Percentiles rank a stretch among this genome's conserved stretches.
These are phyloP conservation scores for Helobdella robusta DNA, from an alignment of 2,888 invertebrate species.

Conservation along the genomic window DNA sequence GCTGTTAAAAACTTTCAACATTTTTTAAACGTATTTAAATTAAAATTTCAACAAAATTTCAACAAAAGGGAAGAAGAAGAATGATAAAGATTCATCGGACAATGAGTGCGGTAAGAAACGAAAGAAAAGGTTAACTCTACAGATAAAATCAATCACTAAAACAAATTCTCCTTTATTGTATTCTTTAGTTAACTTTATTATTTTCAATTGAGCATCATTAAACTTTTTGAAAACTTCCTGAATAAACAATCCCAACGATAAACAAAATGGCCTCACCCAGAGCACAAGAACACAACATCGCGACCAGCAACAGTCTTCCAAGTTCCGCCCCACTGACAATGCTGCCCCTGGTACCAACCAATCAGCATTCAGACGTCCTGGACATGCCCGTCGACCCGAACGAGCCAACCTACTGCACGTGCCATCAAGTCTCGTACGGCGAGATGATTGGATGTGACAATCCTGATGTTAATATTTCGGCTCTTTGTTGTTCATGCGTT, in stretches of 20 bases:
- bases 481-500: background rate
- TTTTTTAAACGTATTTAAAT: background rate
- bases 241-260: background rate
- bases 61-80: constrained; percentile 42
- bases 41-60: background rate
- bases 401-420: constrained; percentile 94
- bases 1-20: no score
- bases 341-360: constrained; percentile 40
- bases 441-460: constrained; percentile 97
- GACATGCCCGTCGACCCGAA: constrained; percentile 71
- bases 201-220: background rate
- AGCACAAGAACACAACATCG: background rate
- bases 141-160: no score
- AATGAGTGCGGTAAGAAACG: constrained; percentile 47
- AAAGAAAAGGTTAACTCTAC: constrained; percentile 40
- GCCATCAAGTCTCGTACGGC: constrained; percentile 85
- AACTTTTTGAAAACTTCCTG: background rate
- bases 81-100: constrained; percentile 46
- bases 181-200: no score
- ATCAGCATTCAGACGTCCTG: constrained; percentile 57
- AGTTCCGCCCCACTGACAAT: constrained; percentile 21
- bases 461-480: constrained; percentile 43
- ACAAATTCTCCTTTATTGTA: no score
- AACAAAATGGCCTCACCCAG: background rate
- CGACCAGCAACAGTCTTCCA: background rate